Evolutionary conservation across 2,797 vertebrate genomes (phyloP).

Genomic region (Acanthopagrus latus): DNA sequence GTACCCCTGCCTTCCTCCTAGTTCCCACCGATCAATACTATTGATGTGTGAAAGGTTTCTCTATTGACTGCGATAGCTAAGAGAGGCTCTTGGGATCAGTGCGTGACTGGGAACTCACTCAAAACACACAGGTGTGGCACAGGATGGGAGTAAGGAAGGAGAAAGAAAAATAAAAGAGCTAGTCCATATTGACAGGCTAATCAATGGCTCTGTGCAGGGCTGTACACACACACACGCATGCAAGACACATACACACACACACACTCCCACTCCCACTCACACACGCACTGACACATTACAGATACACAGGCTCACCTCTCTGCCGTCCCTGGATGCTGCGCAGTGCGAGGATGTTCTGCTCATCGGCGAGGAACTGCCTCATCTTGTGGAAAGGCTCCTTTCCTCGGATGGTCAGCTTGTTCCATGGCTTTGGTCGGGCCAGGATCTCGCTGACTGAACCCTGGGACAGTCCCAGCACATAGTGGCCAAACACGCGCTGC

Average conservation of each 20-base stretch:
- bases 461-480: constrained; percentile 96
- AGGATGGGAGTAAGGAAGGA: constrained; percentile 70
- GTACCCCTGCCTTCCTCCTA: constrained; percentile 74
- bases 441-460: constrained; percentile 97
- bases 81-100: constrained; percentile 78
- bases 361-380: constrained; percentile 98
- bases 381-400: constrained; percentile 99
- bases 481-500: constrained; percentile 97
- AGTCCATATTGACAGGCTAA: constrained; percentile 79
- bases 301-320: constrained; percentile 88
- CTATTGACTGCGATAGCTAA: constrained; percentile 79
- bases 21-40: constrained; percentile 78
- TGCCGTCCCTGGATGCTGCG: constrained; percentile 98
- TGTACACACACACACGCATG: constrained; percentile 53
- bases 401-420: constrained; percentile 95
- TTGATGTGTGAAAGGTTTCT: constrained; percentile 85
- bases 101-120: constrained; percentile 76
- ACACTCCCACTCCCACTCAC: constrained; percentile 9
- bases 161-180: constrained; percentile 75
- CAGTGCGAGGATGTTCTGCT: constrained; percentile 97
- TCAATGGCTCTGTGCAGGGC: constrained; percentile 76
- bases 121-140: constrained; percentile 81
- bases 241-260: constrained; percentile 34
- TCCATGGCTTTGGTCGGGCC: constrained; percentile 97
- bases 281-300: constrained; percentile 22